phyloP scores from a whole-genome alignment of 1,140 invertebrate genomes.

The Paraescarpia echinospica region DNA sequence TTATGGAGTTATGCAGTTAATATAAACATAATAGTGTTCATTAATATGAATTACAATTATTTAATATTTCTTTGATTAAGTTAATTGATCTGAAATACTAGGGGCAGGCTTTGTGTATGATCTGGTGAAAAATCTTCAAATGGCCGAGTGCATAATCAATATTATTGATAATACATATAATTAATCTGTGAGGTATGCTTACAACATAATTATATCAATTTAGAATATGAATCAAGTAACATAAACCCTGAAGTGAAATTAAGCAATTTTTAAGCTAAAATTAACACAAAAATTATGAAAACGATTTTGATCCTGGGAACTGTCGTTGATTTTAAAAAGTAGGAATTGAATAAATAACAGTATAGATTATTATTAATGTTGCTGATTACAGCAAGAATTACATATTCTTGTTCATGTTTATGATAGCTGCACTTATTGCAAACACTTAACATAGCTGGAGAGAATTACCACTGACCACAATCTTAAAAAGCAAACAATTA shows the following conservation, averaged over 20 bases:
- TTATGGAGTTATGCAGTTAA: background rate
- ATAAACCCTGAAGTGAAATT: background rate
- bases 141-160: background rate
- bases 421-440: background rate
- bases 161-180: background rate
- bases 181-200: too few species aligned
- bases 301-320: background rate
- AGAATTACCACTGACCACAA: background rate
- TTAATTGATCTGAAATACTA: background rate
- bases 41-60: background rate
- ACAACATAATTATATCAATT: background rate
- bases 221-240: background rate
- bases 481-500: background rate
- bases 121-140: background rate
- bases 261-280: background rate
- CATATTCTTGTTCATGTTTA: background rate
- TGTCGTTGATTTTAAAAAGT: background rate
- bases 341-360: too few species aligned
- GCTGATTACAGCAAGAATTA: background rate
- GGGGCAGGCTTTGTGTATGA: background rate
- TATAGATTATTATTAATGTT: background rate
- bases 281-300: background rate
- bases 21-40: background rate
- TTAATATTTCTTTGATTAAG: too few species aligned
- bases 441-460: background rate